Percentiles rank a stretch among this genome's conserved stretches.
Conservation (phyloP, 2,888 invertebrate genomes). For the Hypomecis atomaria region DNA sequence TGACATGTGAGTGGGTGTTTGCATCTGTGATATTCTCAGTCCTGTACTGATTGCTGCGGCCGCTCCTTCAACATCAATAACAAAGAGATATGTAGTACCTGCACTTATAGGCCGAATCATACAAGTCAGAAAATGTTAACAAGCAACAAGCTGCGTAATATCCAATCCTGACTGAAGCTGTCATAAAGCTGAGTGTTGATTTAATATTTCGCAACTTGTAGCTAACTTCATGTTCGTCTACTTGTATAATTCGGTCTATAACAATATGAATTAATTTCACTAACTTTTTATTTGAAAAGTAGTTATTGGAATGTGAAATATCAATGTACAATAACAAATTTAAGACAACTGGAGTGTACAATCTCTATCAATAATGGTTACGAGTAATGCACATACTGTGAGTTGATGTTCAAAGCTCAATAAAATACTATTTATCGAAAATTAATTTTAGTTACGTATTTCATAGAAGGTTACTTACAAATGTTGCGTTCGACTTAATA, state of each 20-base stretch:
- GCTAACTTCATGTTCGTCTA: not conserved
- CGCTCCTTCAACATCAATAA: constrained; percentile 48
- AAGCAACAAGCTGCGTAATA: no score
- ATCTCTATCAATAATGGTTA: constrained; percentile 42
- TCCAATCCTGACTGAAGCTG: no score
- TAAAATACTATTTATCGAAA: constrained; percentile 51
- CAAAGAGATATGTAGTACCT: not conserved
- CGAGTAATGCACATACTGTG: constrained; percentile 46
- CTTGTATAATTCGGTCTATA: not conserved
- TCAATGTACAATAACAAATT: not conserved
- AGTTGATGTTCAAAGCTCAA: constrained; percentile 52
- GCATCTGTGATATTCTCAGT: constrained; percentile 82
- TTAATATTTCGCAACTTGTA: no score
- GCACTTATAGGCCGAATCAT: not conserved
- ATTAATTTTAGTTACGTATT: constrained; percentile 47
- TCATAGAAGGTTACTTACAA: constrained; percentile 51
- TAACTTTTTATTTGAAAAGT: constrained; percentile 9
- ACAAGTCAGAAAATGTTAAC: no score
- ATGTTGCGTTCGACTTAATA: constrained; percentile 63
- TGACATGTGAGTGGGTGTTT: constrained; percentile 58
- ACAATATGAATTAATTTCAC: not conserved
- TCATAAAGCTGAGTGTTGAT: no score
- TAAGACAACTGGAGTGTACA: constrained; percentile 18
- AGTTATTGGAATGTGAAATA: not conserved
- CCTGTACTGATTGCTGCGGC: constrained; percentile 71